Percentiles rank a stretch among this genome's conserved stretches.
These are phyloP conservation scores for Yasuhikotakia modesta DNA, from an alignment of 2,797 vertebrate species.

Conservation along the genomic window DNA sequence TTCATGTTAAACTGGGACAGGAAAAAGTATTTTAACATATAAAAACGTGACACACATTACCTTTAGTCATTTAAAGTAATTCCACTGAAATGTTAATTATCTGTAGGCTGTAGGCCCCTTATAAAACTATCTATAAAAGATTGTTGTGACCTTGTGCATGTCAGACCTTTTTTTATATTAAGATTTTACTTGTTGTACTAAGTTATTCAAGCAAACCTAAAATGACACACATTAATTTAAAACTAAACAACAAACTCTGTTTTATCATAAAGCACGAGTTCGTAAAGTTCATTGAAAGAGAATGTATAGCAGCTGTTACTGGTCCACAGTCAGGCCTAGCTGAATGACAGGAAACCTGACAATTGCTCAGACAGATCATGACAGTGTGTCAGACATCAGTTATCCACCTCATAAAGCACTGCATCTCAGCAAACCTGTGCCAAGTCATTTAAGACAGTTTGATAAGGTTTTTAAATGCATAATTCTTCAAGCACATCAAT, in stretches of 20 bases:
- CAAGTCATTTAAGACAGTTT: background rate
- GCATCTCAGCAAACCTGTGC: background rate
- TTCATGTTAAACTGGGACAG: background rate
- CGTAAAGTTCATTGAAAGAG: background rate
- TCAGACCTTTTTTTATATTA: background rate
- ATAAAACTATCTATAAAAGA: too few relatives aligned
- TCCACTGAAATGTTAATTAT: too few relatives aligned
- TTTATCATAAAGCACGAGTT: too few relatives aligned
- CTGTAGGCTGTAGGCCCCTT: too few relatives aligned
- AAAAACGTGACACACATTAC: too few relatives aligned
- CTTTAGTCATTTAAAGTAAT: too few relatives aligned
- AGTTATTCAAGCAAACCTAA: too few relatives aligned
- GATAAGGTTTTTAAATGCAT: background rate
- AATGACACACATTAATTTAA: too few relatives aligned
- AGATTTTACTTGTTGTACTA: too few relatives aligned
- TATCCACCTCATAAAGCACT: background rate
- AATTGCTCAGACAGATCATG: background rate
- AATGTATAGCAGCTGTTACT: background rate
- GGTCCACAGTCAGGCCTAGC: background rate
- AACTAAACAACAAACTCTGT: too few relatives aligned
- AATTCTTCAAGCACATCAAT: background rate
- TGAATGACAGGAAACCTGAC: background rate
- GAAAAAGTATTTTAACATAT: too few relatives aligned
- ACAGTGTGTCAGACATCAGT: background rate
- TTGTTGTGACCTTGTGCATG: background rate